Base-by-base conservation (phyloP, 2,113 vertebrate species). In the Zingel zingel region DNA sequence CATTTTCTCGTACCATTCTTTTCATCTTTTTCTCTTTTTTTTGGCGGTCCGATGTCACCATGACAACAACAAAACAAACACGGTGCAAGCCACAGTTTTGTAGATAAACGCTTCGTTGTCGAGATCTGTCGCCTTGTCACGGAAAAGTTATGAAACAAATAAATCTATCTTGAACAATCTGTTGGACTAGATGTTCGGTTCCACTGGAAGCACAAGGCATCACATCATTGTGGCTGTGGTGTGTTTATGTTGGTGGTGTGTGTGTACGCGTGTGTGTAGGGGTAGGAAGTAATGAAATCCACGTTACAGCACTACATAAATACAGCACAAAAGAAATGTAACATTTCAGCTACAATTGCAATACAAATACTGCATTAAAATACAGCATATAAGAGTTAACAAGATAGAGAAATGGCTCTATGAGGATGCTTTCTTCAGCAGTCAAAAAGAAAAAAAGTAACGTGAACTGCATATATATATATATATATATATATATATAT, bases 41-140 rank as follows among this genome's bases (percentile, higher is more conserved):
- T 65, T 30, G 19, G 61, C 48, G 1, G 25, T 6, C 33, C 11
- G 2, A 18, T 14, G 62, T 88, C 61, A 15, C 88, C 83, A 76
- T 74, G 75, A 62, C 83, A 45, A 89, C 77, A 39, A 27, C 67
- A 65, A 83, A 88, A 88, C 71, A 74, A 89, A 77, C 9, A 62
- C 2, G 1, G 39, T 13, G n/a, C 39, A 43, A 33, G 68, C 23
- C n/a, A 0, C 27, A 1, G 47, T 51, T 27, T 51, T 53, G 13
- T 6, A 81, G 50, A 81, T 75, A 80, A 86, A 82, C 76, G 71
- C 58, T 48, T 86, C 62, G 50, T 61, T 58, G 54, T 66, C 0
- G 23, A 77, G 63, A 78, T 86, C 68, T 8, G 68, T 48, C 48
- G 18, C 36, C 65, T 43, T 74, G 59, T 78, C 73, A 30, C 7